Conservation (phyloP, 1,140 invertebrate species). For the Aphis craccivora region DNA sequence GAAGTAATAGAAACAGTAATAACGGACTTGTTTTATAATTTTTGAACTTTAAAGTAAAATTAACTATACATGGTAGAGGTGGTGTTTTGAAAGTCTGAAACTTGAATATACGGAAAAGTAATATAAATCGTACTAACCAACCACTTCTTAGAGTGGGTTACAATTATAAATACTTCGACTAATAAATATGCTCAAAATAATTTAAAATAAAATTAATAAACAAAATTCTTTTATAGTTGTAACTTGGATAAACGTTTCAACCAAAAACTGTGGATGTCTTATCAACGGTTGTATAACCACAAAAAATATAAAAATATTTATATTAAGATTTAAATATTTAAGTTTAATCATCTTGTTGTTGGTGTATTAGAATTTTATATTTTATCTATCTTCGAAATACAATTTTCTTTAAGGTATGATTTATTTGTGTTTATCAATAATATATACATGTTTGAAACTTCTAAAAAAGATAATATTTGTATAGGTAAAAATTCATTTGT, state of each 20-base stretch:
- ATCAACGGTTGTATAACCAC: background rate
- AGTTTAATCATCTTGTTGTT: background rate
- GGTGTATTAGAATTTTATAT: background rate
- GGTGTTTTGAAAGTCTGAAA: background rate
- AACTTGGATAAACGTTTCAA: background rate
- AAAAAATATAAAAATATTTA: background rate
- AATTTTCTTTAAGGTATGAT: background rate
- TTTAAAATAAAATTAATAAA: slow-evolving; percentile 1
- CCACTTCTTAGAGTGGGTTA: background rate
- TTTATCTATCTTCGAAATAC: background rate
- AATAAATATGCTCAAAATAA: background rate
- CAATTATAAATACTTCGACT: background rate
- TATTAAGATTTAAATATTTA: background rate
- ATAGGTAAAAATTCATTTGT: too few relatives aligned
- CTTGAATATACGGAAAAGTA: background rate
- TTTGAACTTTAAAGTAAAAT: background rate
- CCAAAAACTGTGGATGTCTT: background rate
- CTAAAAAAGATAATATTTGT: background rate
- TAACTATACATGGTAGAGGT: background rate
- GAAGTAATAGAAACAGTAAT: background rate
- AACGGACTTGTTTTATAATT: background rate
- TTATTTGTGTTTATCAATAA: background rate
- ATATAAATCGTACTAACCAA: background rate
- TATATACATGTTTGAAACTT: background rate
- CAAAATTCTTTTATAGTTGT: background rate